These are phyloP conservation scores for Stichopus chloronotus DNA, from an alignment of 35 echinoderm and acorn worm species.

Conservation along the genomic window DNA sequence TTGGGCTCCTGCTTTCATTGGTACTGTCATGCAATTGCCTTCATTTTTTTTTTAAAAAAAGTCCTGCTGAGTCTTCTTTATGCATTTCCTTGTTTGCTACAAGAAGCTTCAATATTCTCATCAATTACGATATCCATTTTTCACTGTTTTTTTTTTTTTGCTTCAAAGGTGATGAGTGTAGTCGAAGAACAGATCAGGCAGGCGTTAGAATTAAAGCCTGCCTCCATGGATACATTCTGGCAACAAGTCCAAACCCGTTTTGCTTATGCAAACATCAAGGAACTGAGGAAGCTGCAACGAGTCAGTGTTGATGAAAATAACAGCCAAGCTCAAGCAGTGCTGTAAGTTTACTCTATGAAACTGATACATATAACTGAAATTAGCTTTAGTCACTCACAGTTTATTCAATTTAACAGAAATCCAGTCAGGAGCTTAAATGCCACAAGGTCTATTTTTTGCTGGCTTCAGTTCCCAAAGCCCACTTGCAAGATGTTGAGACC, in stretches of 20 bases:
- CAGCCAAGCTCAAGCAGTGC: slow-evolving; percentile 76
- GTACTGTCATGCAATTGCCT: too few species aligned
- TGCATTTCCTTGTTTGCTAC: too few species aligned
- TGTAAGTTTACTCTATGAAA: slow-evolving; percentile 67
- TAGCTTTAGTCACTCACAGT: not conserved
- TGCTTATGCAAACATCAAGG: slow-evolving; percentile 81
- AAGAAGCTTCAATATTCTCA: too few species aligned
- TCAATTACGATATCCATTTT: too few species aligned
- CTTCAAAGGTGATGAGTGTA: slow-evolving; percentile 81
- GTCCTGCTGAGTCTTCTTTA: too few species aligned
- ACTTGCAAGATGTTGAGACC: too few species aligned
- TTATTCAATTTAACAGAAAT: too few species aligned
- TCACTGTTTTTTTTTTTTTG: not conserved
- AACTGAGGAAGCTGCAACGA: slow-evolving; percentile 79
- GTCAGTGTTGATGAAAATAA: slow-evolving; percentile 78
- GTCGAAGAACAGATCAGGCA: slow-evolving; percentile 92
- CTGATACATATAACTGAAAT: not conserved
- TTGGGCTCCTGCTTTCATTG: too few species aligned
- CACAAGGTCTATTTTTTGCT: too few species aligned
- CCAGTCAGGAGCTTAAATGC: too few species aligned
- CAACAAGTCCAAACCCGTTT: slow-evolving; percentile 70
- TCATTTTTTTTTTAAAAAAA: too few species aligned
- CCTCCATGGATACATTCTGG: slow-evolving; percentile 84
- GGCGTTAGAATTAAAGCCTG: slow-evolving; percentile 65
- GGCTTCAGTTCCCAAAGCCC: too few species aligned